Evolutionary conservation across 35 echinoderm and acorn worm genomes (phyloP).

Genomic region (Acanthaster planci): DNA sequence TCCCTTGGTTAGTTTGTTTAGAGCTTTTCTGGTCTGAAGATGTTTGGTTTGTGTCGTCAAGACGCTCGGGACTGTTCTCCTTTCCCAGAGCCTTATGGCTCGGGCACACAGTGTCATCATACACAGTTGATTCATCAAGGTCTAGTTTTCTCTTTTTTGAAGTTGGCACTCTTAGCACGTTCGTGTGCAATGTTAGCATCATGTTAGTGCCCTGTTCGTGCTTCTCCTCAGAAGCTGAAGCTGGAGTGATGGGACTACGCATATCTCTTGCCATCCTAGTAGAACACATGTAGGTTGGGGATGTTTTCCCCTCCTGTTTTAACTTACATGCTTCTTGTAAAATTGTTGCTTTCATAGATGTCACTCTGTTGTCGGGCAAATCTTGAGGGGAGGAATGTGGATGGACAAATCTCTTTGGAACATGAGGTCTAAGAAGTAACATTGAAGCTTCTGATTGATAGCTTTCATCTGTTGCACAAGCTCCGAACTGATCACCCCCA

Average conservation of each 20-base stretch:
- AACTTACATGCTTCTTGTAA: too few species aligned
- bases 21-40: not conserved
- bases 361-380: too few species aligned
- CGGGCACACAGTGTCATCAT: constrained; percentile 1
- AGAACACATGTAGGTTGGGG: too few species aligned
- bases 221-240: too few species aligned
- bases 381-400: too few species aligned
- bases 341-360: too few species aligned
- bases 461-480: not conserved
- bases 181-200: too few species aligned
- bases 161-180: not conserved
- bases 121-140: not conserved
- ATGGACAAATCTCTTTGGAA: too few species aligned
- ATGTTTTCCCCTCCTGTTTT: too few species aligned
- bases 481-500: not conserved
- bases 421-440: constrained; percentile 9
- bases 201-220: too few species aligned
- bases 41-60: not conserved
- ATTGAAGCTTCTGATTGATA: constrained; percentile 38
- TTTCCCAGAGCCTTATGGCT: not conserved
- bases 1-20: not conserved
- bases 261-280: too few species aligned
- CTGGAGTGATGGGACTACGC: too few species aligned
- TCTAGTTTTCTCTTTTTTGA: not conserved
- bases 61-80: constrained; percentile 31